Evolutionary conservation across 2,797 vertebrate species (phyloP).

Genomic region (Gila robusta): DNA sequence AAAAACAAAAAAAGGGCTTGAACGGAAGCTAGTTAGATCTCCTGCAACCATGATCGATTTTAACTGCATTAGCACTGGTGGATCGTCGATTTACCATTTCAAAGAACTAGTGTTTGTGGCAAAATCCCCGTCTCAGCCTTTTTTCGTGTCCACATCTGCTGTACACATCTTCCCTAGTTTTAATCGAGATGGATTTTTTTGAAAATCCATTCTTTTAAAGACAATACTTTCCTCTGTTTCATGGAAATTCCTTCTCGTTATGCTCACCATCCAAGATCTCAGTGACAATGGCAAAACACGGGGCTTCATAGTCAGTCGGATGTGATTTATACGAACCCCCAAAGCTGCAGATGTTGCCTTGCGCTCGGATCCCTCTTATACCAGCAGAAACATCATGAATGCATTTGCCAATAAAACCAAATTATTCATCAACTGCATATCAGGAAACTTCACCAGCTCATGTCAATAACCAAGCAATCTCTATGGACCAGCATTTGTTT

Average conservation of each 20-base stretch:
- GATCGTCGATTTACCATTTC: neutral
- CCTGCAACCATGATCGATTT: conserved; percentile 9
- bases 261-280: conserved; percentile 24
- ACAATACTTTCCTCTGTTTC: conserved; percentile 26
- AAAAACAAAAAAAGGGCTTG: conserved; percentile 7
- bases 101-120: conserved; percentile 14
- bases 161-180: conserved; percentile 34
- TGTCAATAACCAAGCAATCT: conserved; percentile 51
- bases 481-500: conserved; percentile 39
- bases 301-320: conserved; percentile 4
- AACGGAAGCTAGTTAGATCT: conserved; percentile 4
- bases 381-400: conserved; percentile 55
- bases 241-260: neutral
- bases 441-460: conserved; percentile 47
- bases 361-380: conserved; percentile 41
- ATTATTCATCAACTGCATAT: conserved; percentile 13
- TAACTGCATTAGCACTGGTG: conserved; percentile 16
- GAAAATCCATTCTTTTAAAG: conserved; percentile 28
- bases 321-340: conserved; percentile 33
- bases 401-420: conserved; percentile 40
- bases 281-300: conserved; percentile 7
- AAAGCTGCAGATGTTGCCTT: conserved; percentile 57
- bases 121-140: conserved; percentile 12
- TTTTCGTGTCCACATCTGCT: conserved; percentile 39
- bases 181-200: conserved; percentile 21